Evolutionary conservation across 2,888 invertebrate species (phyloP), one percentile per base, ranked within the genome.

Genomic region (Morpho helenor): DNA sequence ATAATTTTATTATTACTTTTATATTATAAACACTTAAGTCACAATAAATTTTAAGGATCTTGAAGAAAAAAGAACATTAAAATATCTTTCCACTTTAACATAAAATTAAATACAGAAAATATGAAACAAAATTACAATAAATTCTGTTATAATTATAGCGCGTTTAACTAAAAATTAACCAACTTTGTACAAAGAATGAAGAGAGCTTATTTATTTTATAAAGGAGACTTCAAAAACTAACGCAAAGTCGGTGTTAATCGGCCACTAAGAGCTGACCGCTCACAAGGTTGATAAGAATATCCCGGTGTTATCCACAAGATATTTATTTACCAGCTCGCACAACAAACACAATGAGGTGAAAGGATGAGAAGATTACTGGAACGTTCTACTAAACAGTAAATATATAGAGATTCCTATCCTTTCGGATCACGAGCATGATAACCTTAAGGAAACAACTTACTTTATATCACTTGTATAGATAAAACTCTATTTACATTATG

Each of bases 221-320:
- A 31, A 31, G 31, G 5, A 31, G 5, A 31, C 5, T 31, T 31
- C 31, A 31, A 31, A 31, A 31, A 31, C 31, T 3, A 31, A 31
- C n/a, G 43, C 43, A 3, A 55, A 59, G 49, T 52, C 57, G 54
- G 74, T 77, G 79, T 76, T 84, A 84, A 84, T 84, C 80, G 83
- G 69, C 77, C 67, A 64, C 66, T 63, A 65, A 70, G 63, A 73
- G 71, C 77, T 79, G 81, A 80, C 82, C 80, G 73, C 76, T 60
- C 66, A 66, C 69, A 67, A 68, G 62, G 65, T 70, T 74, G 81
- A 84, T 84, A 84, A 84, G 78, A 71, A 73, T 76, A 83, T 79
- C 82, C 81, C 72, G 66, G 79, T 73, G 74, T 82, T 80, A 83
- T 73, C 78, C 75, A 73, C 72, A 73, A 77, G 78, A 78, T 78